Base-by-base conservation (phyloP, 2,888 invertebrate genomes). In the Temnothorax rugatulus region DNA sequence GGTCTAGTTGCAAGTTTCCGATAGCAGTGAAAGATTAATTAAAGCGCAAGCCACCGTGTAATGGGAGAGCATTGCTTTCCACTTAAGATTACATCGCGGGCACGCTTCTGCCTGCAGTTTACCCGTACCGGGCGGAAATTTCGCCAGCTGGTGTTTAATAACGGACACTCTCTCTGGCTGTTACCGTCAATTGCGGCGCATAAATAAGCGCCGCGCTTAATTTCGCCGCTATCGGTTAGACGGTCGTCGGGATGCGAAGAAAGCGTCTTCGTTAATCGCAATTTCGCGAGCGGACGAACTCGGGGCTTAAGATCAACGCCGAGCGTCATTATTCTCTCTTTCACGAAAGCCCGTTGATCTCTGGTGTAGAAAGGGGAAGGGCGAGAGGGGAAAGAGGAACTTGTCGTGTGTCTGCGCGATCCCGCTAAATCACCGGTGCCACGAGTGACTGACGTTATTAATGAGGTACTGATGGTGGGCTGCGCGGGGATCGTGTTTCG, bases 391-490 rank as follows among this genome's bases (percentile, higher is more conserved):
- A 25, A n/a, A 66, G 54, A 66, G 68, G 29, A 54, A 21, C 21
- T 64, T 69, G 71, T 81, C 79, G 52, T 50, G 73, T 81, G 57
- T 44, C 71, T 64, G 73, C 44, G 83, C 87, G 81, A 87, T 84
- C 87, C 54, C 83, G 84, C 82, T 90, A 88, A 90, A 90, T 90
- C 90, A 88, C 87, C 75, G 82, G 73, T 82, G 86, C 69, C 90
- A 86, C 84, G 73, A 87, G 69, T 85, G 87, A 87, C 84, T 85
- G 89, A 88, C 91, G 91, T 93, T 92, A 93, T 93, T 93, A 93
- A 93, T 90, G 92, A 93, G 91, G 88, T 90, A 87, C 90, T 91
- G 91, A 92, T 90, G 88, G 91, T 89, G 86, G 85, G 88, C 89
- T 83, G 86, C 87, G 77, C 90, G 86, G 63, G 63, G 89, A 76